Evolutionary conservation across 2,113 vertebrate species (phyloP).

Genomic region (Tragulus kanchil): DNA sequence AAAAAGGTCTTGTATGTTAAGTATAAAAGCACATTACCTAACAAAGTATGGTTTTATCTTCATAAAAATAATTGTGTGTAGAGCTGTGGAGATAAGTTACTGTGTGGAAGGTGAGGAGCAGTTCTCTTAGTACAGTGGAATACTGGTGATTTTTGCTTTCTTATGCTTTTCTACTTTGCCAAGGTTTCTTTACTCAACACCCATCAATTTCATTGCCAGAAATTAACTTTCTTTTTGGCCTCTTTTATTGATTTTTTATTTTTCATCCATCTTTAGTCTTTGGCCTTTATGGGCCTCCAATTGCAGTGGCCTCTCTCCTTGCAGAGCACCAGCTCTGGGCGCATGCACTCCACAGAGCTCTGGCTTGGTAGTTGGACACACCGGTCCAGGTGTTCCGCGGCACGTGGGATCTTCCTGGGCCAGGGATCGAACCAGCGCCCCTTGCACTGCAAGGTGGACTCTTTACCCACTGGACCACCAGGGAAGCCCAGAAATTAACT

Average conservation of each 20-base stretch:
- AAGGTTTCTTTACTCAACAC: conserved; percentile 28
- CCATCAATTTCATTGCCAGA: neutral
- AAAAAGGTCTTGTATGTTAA: neutral
- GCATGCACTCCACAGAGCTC: too few species aligned
- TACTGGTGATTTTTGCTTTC: conserved; percentile 26
- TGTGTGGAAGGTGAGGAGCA: neutral
- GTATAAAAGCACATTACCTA: neutral
- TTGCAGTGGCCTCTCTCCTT: too few species aligned
- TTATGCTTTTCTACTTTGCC: neutral
- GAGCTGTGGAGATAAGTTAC: neutral
- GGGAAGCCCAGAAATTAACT: neutral
- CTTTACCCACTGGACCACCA: too few species aligned
- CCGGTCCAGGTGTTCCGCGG: too few species aligned
- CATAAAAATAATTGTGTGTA: neutral
- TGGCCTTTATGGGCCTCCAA: too few species aligned
- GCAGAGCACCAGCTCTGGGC: too few species aligned
- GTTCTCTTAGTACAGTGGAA: neutral
- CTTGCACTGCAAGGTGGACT: too few species aligned
- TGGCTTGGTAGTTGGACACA: too few species aligned
- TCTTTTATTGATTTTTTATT: too few species aligned
- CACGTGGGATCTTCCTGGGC: too few species aligned
- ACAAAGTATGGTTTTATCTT: neutral
- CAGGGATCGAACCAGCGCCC: too few species aligned
- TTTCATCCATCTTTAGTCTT: too few species aligned
- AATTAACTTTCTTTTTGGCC: neutral